Evolutionary conservation across 2,113 vertebrate species (phyloP), one percentile per base, ranked within the genome.

Genomic region (Mixornis gularis): DNA sequence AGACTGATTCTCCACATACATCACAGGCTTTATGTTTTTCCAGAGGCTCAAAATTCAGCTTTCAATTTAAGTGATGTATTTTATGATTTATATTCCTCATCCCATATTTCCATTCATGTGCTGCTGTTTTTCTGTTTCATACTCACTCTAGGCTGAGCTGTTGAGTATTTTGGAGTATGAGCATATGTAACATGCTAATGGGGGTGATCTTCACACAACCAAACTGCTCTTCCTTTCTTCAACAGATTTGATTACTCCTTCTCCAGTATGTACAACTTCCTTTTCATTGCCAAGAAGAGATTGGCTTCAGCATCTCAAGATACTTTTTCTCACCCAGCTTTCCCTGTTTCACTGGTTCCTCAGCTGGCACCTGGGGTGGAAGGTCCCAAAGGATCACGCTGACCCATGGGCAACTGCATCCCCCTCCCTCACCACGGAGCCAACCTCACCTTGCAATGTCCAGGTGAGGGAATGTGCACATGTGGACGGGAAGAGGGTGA

Each of bases 301-400:
- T 9, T 38, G 25, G 38, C 20, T 77, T 66, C 25, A 72, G 46
- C 71, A 46, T 25, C 77, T 78, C 77, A 62, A 34, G 59, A 38
- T 34, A 17, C 26, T 43, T 78, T 65, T 80, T 34, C 41, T 41
- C 52, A 43, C 13, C 52, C 55, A 8, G 1, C 20, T 70, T 46
- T 56, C 26, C 48, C 56, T 29, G 10, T 56, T 68, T 55, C 30
- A 38, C 49, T 1, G 0, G 22, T 22, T 44, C 76, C 59, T 92
- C 46, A 59, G 36, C 30, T 76, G 74, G 74, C 6, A 68, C 22
- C 11, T 10, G 13, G 12, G 8, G 7, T 19, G 53, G 24, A 38
- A 12, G 22, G 24, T 55, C 58, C 41, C 20, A 66, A 17, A 56
- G 25, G 55, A 5, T 13, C 44, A 12, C 0, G 0, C 1, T 56